Evolutionary conservation across 2,797 vertebrate genomes (phyloP), one percentile per base, ranked within the genome.

Genomic region (Salmo trutta): DNA sequence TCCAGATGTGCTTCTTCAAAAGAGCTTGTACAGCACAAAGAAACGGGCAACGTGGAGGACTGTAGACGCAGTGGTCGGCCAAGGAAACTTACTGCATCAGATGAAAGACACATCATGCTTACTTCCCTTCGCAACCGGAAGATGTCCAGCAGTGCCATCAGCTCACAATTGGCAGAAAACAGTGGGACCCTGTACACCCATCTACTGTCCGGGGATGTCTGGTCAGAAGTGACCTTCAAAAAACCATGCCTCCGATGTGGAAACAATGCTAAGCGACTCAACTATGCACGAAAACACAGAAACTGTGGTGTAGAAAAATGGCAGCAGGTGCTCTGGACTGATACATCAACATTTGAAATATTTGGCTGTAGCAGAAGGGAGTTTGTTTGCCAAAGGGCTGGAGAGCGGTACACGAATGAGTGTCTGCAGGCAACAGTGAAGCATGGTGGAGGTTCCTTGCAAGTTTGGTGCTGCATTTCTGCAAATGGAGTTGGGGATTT

Each of bases 71-170:
- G 76, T 81, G 79, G 81, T 87, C 56, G n/a, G 74, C 73, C 81
- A 85, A 83, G 77, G 81, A 85, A 85, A 79, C 79, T 75, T 81
- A 84, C 53, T 78, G 81, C 82, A 84, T 76, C 78, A 80, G 83
- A 83, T 78, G 76, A 82, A 29, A 81, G n/a, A 79, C 71, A 69
- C 75, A 81, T 72, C 70, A 80, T 75, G 78, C 71, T 77, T 69
- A 75, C 76, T 80, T 74, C 71, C 71, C 71, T 70, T 83, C n/a
- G 31, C 31, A 33, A 33, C 0, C 4, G 31, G 31, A 33, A 33
- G 54, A 47, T 59, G 62, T 83, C 79, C 53, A 84, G 80, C 75
- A 77, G 71, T 75, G 75, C 51, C 77, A 80, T 83, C 76, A 80
- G 29, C 65, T 82, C 82, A 77, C 74, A 78, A 72, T 17, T 75